Base-by-base conservation (phyloP, 1,140 invertebrate species). In the Lerema accius region DNA sequence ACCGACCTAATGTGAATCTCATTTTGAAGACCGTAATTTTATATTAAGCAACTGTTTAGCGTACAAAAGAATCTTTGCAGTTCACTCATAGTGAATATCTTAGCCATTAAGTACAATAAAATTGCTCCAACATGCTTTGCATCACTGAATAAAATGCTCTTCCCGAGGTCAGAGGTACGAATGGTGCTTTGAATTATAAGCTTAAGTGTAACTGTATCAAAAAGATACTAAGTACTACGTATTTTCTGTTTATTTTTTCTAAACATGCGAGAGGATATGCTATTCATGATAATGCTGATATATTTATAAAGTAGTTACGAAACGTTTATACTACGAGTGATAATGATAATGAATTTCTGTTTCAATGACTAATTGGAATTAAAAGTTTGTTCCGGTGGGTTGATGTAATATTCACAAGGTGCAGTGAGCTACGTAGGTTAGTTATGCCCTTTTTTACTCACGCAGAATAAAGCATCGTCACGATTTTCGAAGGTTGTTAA, bases 401-500 rank as follows among this genome's bases (percentile, higher is more conserved):
- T 23, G 23, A 23, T 23, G 23, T 23, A 23, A 23, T 23, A 6
- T 23, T 23, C 6, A 23, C 23, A 2, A 23, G 2, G 2, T 23
- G 23, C 23, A 23, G 23, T 23, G 23, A 23, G 23, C 23, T 23
- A 23, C 2, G 23, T 23, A 23, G 23, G 6, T 23, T 23, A 23
- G 3, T 23, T 3, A 23, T 23, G 6, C 23, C 23, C 23, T 23
- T 23, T 23, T 23, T 23, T 23, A 23, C 23, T 23, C 23, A 23
- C 23, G 6, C 23, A 23, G 23, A 23, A 3, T 23, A 23, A 51
- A 23, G 9, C 53, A 55, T 14, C 59, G n/a, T n/a, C n/a, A 50
- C 46, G 23, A 62, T 16, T 19, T 50, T 51, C 43, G 43, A 48
- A 63, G 50, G 64, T 46, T 35, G 11, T 9, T 16, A 32, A 4